These are phyloP conservation scores for Dolichomitus sp. DNA, from an alignment of 2,888 invertebrate genomes.

Conservation along the genomic window DNA sequence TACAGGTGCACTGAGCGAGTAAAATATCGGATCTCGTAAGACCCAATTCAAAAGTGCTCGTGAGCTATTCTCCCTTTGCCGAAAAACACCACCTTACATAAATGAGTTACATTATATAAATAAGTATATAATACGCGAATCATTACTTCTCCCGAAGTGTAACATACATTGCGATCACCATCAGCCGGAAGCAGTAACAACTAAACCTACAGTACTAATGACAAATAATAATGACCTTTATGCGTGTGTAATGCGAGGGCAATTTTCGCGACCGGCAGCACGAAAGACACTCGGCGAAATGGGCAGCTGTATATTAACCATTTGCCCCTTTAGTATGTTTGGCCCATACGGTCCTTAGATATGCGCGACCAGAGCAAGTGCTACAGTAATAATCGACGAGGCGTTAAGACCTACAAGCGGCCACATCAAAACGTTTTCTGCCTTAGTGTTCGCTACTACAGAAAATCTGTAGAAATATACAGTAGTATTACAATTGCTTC, in stretches of 20 bases:
- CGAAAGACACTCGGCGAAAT: conserved; percentile 43
- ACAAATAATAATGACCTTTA: conserved; percentile 66
- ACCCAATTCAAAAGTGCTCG: conserved; percentile 9
- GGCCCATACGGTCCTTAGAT: conserved; percentile 23
- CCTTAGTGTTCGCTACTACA: background rate
- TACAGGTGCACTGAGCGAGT: conserved; percentile 56
- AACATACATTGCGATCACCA: conserved; percentile 29
- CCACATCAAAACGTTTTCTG: background rate
- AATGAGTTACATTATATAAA: background rate
- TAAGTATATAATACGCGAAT: conserved; percentile 48
- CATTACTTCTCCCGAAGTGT: conserved; percentile 45
- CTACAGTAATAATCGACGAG: conserved; percentile 39
- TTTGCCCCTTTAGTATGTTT: conserved; percentile 14
- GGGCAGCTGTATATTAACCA: conserved; percentile 60
- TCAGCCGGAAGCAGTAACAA: conserved; percentile 29
- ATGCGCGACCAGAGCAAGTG: conserved; percentile 22
- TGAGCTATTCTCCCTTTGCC: conserved; percentile 5
- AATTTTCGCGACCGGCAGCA: conserved; percentile 49
- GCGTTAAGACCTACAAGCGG: conserved; percentile 8
- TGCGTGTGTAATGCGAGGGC: conserved; percentile 62
- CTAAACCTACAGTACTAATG: conserved; percentile 53
- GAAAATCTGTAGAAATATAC: background rate
- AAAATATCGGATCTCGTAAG: conserved; percentile 44
- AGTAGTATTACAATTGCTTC: too few species aligned
- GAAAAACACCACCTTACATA: conserved; percentile 25